Conservation (phyloP, 2,113 vertebrate genomes). For the Corythornis vintsioides region DNA sequence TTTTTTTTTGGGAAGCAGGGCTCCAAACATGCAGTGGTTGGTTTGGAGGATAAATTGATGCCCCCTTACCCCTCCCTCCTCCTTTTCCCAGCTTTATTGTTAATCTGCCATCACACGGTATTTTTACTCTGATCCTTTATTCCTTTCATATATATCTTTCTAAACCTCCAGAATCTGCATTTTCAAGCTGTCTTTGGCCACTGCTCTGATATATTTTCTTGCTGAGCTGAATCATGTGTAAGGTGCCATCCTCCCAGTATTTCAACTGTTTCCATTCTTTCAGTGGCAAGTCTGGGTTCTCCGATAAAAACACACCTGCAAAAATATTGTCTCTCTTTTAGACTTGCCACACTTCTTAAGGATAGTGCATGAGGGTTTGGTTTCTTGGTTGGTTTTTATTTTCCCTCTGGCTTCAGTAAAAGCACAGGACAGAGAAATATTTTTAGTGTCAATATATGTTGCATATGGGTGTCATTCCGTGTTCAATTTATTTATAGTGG, state of each 20-base stretch:
- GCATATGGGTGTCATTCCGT: not conserved
- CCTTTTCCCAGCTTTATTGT: too few species aligned
- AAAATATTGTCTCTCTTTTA: not conserved
- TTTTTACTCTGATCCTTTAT: not conserved
- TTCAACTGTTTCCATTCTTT: not conserved
- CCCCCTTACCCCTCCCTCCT: too few species aligned
- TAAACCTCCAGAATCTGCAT: not conserved
- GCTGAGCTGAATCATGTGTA: not conserved
- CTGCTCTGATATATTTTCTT: not conserved
- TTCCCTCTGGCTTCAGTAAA: not conserved
- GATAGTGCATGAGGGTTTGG: not conserved
- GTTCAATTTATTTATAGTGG: not conserved
- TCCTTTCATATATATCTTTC: not conserved
- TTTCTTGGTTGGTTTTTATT: rapidly evolving
- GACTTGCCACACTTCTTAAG: not conserved
- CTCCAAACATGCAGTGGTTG: too few species aligned
- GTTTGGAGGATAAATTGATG: too few species aligned
- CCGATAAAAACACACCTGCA: not conserved
- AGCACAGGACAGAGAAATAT: not conserved
- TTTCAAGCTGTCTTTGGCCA: not conserved
- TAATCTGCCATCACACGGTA: too few species aligned
- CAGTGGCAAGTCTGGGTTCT: not conserved
- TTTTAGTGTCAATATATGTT: not conserved
- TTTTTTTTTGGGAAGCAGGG: too few species aligned
- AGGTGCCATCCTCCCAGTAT: not conserved